phyloP scores from a whole-genome alignment of 2,888 invertebrate species.

The Melinaea menophilus region DNA sequence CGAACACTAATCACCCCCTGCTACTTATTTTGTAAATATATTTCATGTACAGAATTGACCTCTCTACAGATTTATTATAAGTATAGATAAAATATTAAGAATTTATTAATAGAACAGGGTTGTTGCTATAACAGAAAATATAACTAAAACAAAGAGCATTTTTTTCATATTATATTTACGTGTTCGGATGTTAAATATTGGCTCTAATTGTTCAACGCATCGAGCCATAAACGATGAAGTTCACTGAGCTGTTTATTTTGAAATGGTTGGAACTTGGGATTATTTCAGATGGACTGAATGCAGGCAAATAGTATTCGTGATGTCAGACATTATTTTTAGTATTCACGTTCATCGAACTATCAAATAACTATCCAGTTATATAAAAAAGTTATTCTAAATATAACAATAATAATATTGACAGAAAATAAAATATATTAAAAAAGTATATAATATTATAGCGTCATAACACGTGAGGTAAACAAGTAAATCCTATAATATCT shows the following conservation, averaged over 20 bases:
- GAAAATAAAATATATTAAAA: too few species aligned
- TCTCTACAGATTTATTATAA: too few species aligned
- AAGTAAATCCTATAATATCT: conserved; percentile 20
- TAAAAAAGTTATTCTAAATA: too few species aligned
- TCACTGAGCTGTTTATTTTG: conserved; percentile 11
- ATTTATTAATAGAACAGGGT: not conserved
- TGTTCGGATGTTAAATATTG: conserved; percentile 7
- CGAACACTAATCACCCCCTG: too few species aligned
- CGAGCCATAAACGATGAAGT: conserved; percentile 8
- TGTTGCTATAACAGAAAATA: not conserved
- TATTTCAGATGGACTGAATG: conserved; percentile 11
- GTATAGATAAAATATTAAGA: not conserved
- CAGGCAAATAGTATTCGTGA: conserved; percentile 4
- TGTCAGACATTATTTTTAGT: not conserved
- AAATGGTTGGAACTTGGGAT: conserved; percentile 12
- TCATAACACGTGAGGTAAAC: conserved; percentile 3
- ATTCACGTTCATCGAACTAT: not conserved
- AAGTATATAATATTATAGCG: not conserved
- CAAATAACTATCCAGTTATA: not conserved
- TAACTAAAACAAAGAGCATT: not conserved
- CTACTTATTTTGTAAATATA: too few species aligned
- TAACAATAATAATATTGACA: too few species aligned
- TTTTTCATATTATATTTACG: conserved; percentile 1
- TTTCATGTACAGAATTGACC: too few species aligned
- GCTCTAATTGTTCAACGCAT: conserved; percentile 12